Conservation (phyloP, 2,797 vertebrate species). For the Sebastes goodei region DNA sequence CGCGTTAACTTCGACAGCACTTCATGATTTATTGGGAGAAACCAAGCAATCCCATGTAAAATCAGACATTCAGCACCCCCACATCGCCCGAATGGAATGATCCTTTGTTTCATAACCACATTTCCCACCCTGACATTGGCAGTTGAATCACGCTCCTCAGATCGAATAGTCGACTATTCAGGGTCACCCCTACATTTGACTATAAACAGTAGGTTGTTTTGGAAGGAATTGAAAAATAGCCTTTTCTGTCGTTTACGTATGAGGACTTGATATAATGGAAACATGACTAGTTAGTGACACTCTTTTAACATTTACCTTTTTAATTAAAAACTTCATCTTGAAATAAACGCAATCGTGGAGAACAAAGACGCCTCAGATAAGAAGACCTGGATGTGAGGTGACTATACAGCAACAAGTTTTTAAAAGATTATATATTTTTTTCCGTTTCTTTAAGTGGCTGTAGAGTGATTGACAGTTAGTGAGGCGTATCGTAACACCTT, state of each 20-base stretch:
- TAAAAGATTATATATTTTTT: not conserved
- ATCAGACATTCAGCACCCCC: too few species aligned
- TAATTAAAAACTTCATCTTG: not conserved
- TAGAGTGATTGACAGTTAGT: constrained; percentile 36
- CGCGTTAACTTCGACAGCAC: too few species aligned
- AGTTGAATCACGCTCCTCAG: too few species aligned
- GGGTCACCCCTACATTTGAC: too few species aligned
- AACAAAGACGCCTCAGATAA: not conserved
- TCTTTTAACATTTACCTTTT: not conserved
- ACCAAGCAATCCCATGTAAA: too few species aligned
- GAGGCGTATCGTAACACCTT: not conserved
- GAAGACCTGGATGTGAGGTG: not conserved
- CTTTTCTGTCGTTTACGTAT: not conserved
- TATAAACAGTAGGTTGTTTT: not conserved
- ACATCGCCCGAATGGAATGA: too few species aligned
- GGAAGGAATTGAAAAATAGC: not conserved
- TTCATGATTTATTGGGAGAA: too few species aligned
- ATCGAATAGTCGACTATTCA: too few species aligned
- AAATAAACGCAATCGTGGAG: not conserved
- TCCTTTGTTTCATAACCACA: too few species aligned
- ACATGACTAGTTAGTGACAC: not conserved
- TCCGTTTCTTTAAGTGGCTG: not conserved
- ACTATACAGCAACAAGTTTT: not conserved
- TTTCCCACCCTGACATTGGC: too few species aligned
- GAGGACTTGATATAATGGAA: not conserved